Evolutionary conservation across 2,888 invertebrate genomes (phyloP), one percentile per base, ranked within the genome.

Genomic region (Parthenolecanium corni): DNA sequence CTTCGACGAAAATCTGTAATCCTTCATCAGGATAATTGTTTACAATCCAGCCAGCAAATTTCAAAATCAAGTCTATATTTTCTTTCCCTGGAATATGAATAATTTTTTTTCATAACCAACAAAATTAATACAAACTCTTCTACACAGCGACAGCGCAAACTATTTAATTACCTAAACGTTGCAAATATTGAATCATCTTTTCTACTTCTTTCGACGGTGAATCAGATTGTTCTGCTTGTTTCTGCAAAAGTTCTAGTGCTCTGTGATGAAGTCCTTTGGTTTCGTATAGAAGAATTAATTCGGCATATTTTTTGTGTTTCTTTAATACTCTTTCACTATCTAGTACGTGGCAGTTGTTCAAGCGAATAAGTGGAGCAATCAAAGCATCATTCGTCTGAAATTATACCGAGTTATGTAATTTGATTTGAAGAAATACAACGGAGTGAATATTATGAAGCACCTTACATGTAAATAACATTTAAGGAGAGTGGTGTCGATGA

Each of bases 401-500:
- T 66, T 64, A 63, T 63, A 62, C n/a, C n/a, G n/a, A n/a, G n/a
- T n/a, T n/a, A n/a, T n/a, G n/a, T n/a, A n/a, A n/a, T n/a, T n/a
- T n/a, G 40, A 49, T n/a, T n/a, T 3, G 14, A 44, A 44, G 5
- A 44, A 44, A 23, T 21, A 24, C 21, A 11, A 49, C 9, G n/a
- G 9, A 47, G 20, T 20, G n/a, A 6, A 52, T 21, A 52, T 38
- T 38, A 12, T 23, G 5, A 31, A 9, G 9, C 9, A 25, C 69
- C 67, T 69, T 74, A 87, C 90, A 82, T 91, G 88, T 64, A 98
- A 78, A 76, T 97, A 98, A 72, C 97, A 97, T 74, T 97, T 97
- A 11, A 98, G 78, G 56, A 98, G 76, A 0, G 96, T 96, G 0
- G 97, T 98, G 73, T 98, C 98, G 65, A 98, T 94, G 62, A 97